These are phyloP conservation scores for Chymomyza caudatula DNA, from an alignment of 2,888 invertebrate species.

Conservation along the genomic window DNA sequence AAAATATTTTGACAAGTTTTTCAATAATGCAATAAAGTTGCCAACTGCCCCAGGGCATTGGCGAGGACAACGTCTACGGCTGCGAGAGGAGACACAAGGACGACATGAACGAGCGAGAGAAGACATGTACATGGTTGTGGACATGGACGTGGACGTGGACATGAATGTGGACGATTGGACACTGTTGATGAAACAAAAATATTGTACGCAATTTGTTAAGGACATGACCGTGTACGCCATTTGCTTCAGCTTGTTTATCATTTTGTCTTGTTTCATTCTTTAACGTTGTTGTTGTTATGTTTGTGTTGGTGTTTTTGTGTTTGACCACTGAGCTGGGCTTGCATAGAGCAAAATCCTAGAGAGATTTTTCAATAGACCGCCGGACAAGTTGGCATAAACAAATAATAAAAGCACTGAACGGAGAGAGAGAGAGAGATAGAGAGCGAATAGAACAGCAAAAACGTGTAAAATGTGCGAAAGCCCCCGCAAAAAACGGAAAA, in stretches of 20 bases:
- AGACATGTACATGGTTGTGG: neutral
- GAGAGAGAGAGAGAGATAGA: too few species aligned
- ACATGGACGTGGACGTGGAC: neutral
- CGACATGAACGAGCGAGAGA: slow-evolving; percentile 7
- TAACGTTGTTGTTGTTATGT: neutral
- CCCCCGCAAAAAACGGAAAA: neutral
- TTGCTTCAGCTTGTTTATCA: slow-evolving; percentile 70
- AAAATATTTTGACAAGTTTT: slow-evolving; percentile 72
- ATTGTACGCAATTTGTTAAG: slow-evolving; percentile 70
- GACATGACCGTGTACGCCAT: slow-evolving; percentile 44
- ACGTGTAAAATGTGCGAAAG: slow-evolving; percentile 32
- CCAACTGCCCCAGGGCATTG: slow-evolving; percentile 40
- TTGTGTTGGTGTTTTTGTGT: neutral
- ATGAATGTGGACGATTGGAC: slow-evolving; percentile 36
- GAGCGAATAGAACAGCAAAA: slow-evolving; percentile 15
- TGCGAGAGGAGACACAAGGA: slow-evolving; percentile 1
- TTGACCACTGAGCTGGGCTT: neutral
- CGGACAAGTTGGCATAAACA: slow-evolving; percentile 60
- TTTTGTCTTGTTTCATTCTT: slow-evolving; percentile 7
- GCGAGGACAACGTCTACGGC: neutral
- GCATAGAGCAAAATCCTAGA: neutral
- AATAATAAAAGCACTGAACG: slow-evolving; percentile 51
- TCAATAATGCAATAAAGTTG: slow-evolving; percentile 73
- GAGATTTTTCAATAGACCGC: slow-evolving; percentile 60
- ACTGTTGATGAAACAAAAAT: slow-evolving; percentile 69